These are phyloP conservation scores for Drosophila birchii DNA, from an alignment of 2,888 invertebrate species.

Conservation along the genomic window DNA sequence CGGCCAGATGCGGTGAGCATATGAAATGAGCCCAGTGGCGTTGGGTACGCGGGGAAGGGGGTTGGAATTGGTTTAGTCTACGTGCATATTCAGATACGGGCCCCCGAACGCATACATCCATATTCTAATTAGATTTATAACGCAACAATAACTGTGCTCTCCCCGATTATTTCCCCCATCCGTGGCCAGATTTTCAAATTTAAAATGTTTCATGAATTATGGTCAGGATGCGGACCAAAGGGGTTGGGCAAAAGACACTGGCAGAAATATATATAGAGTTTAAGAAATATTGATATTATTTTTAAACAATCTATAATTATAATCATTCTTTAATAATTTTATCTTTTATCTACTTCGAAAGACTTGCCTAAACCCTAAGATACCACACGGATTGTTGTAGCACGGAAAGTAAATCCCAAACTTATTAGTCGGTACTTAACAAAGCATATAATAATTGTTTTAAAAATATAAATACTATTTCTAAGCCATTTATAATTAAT, in stretches of 20 bases:
- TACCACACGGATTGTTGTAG: too few species aligned
- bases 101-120: conserved; percentile 43
- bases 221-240: conserved; percentile 52
- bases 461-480: too few species aligned
- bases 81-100: conserved; percentile 58
- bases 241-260: conserved; percentile 52
- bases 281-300: neutral
- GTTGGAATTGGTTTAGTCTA: conserved; percentile 42
- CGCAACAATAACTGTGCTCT: conserved; percentile 60
- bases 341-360: too few species aligned
- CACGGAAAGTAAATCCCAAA: too few species aligned
- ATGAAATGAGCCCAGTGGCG: conserved; percentile 65
- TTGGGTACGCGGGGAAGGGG: neutral
- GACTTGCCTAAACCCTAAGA: too few species aligned
- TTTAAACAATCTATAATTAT: too few species aligned
- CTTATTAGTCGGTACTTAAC: too few species aligned
- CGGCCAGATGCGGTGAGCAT: conserved; percentile 76
- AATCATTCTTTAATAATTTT: too few species aligned
- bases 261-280: neutral
- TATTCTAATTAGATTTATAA: conserved; percentile 78
- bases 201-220: conserved; percentile 68
- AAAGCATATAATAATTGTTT: too few species aligned
- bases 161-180: conserved; percentile 19
- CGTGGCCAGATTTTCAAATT: conserved; percentile 64
- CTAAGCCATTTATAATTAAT: too few species aligned